These are phyloP conservation scores for Rhingia campestris DNA, from an alignment of 2,888 invertebrate species.

Conservation along the genomic window DNA sequence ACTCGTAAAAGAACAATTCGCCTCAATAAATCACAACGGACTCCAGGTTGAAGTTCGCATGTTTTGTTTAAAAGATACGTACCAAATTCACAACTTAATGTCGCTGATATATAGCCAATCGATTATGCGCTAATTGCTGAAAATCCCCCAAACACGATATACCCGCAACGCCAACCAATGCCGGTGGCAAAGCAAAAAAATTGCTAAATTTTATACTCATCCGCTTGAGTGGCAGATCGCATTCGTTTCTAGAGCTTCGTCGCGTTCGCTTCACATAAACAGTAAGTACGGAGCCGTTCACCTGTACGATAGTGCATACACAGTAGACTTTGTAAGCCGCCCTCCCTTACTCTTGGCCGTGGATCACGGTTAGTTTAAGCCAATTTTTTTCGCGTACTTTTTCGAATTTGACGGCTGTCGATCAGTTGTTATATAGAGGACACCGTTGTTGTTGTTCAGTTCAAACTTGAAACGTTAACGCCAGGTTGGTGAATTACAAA, in stretches of 20 bases:
- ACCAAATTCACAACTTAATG: slow-evolving; percentile 36
- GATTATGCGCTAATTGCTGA: slow-evolving; percentile 61
- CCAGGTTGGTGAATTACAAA: too few relatives aligned
- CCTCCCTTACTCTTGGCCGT: slow-evolving; percentile 43
- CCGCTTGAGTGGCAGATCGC: slow-evolving; percentile 64
- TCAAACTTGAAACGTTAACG: too few relatives aligned
- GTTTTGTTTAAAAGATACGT: background rate
- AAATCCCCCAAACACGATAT: slow-evolving; percentile 56
- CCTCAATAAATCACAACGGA: slow-evolving; percentile 4
- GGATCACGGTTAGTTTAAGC: slow-evolving; percentile 40
- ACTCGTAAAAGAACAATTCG: background rate
- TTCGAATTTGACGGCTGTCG: slow-evolving; percentile 8
- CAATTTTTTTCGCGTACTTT: slow-evolving; percentile 19
- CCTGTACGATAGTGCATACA: slow-evolving; percentile 15
- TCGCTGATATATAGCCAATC: slow-evolving; percentile 48
- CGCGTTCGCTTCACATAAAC: slow-evolving; percentile 58
- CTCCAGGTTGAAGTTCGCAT: background rate
- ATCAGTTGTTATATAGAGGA: slow-evolving; percentile 25
- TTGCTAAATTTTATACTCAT: slow-evolving; percentile 65
- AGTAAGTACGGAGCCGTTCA: slow-evolving; percentile 21
- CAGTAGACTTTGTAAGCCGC: background rate
- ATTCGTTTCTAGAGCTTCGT: slow-evolving; percentile 62
- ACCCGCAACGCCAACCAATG: slow-evolving; percentile 46
- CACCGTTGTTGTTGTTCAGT: slow-evolving; percentile 5
- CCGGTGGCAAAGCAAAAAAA: slow-evolving; percentile 32